These are phyloP conservation scores for Schmidtea mediterranea DNA, from an alignment of 1,140 invertebrate species.

Conservation along the genomic window DNA sequence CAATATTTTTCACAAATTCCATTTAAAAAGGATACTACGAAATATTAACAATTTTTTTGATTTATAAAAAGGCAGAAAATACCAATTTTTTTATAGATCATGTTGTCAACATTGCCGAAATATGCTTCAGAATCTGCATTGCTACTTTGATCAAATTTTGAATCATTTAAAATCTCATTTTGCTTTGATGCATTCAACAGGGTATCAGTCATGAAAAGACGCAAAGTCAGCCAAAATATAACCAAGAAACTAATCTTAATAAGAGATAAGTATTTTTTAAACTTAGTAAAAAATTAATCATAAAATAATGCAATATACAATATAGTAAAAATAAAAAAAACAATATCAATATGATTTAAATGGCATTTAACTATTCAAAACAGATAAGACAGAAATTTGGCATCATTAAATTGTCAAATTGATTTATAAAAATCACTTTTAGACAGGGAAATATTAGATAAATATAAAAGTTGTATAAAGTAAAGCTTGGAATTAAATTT, in stretches of 20 bases:
- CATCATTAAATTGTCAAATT: too few relatives aligned
- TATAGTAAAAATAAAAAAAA: not conserved
- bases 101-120: not conserved
- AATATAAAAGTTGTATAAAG: too few relatives aligned
- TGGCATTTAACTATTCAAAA: not conserved
- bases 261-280: too few relatives aligned
- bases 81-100: slow-evolving; percentile 2
- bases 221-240: slow-evolving; percentile 76
- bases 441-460: too few relatives aligned
- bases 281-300: too few relatives aligned
- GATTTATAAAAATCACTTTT: too few relatives aligned
- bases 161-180: too few relatives aligned
- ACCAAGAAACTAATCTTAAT: slow-evolving; percentile 51
- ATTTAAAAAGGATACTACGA: slow-evolving; percentile 24
- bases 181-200: too few relatives aligned
- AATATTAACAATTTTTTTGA: not conserved
- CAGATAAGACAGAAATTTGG: too few relatives aligned
- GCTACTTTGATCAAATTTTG: not conserved
- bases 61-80: not conserved
- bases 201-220: slow-evolving; percentile 53
- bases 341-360: not conserved
- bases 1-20: slow-evolving; percentile 58
- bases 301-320: not conserved
- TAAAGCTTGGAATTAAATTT: too few relatives aligned
- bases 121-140: not conserved